Percentiles rank a stretch among this genome's conserved stretches.
Conservation (phyloP, 2,113 vertebrate genomes). For the Hippocampus zosterae region DNA sequence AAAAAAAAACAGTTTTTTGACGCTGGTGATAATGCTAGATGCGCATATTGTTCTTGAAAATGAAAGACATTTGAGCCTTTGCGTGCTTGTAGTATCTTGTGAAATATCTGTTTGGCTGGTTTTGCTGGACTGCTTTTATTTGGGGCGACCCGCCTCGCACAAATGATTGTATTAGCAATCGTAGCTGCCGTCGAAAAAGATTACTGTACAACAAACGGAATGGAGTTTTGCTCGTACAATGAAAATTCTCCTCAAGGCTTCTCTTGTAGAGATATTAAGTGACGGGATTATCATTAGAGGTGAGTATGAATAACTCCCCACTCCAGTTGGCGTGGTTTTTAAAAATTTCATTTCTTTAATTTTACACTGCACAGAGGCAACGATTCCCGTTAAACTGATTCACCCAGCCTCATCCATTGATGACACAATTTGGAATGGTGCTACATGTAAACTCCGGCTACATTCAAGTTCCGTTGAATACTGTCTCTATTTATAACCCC, state of each 20-base stretch:
- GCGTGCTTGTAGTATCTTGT: constrained; percentile 8
- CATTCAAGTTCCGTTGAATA: constrained; percentile 31
- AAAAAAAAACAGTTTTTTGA: constrained; percentile 17
- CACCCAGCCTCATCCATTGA: constrained; percentile 17
- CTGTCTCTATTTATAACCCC: constrained; percentile 42
- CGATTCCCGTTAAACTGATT: constrained; percentile 30
- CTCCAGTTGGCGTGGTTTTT: constrained; percentile 28
- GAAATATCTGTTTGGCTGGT: constrained; percentile 44
- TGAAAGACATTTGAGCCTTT: constrained; percentile 31
- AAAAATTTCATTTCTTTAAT: constrained; percentile 18
- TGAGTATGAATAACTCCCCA: constrained; percentile 34
- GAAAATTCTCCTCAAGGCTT: constrained; percentile 27
- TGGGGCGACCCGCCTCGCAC: constrained; percentile 26
- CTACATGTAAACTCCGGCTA: constrained; percentile 41
- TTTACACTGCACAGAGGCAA: constrained; percentile 57
- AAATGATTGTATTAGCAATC: constrained; percentile 50
- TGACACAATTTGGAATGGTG: constrained; percentile 40
- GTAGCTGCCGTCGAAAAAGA: constrained; percentile 27
- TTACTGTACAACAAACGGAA: constrained; percentile 4
- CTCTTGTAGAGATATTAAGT: constrained; percentile 59
- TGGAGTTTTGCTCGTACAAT: constrained; percentile 18
- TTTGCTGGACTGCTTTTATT: constrained; percentile 35
- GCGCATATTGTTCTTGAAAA: constrained; percentile 25
- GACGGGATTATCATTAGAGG: constrained; percentile 46
- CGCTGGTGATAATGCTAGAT: constrained; percentile 3